phyloP scores from a whole-genome alignment of 2,888 invertebrate genomes.

The Rhyacophila evoluta region DNA sequence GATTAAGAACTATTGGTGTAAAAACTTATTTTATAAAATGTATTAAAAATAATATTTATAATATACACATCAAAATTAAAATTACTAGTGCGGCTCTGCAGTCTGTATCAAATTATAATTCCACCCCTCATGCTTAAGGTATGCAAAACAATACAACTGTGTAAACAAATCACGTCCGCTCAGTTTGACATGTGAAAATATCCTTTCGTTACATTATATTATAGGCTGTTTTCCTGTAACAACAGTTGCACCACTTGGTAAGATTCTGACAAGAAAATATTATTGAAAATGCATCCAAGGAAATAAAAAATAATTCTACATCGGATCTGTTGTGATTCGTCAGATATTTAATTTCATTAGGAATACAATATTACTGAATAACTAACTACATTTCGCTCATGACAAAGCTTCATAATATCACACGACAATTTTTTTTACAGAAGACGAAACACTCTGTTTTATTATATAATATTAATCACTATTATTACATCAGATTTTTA shows the following conservation, averaged over 20 bases:
- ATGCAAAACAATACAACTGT: background rate
- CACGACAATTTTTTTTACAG: no score
- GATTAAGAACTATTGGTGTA: no score
- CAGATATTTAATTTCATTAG: no score
- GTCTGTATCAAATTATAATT: slow-evolving; percentile 11
- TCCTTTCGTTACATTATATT: background rate
- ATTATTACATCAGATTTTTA: no score
- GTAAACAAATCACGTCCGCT: background rate
- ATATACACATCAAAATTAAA: no score
- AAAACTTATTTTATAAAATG: no score
- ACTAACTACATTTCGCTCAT: no score
- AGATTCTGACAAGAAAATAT: background rate
- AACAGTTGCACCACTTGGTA: background rate
- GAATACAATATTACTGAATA: no score
- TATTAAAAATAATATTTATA: no score
- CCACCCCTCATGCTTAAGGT: background rate
- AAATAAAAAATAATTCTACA: background rate
- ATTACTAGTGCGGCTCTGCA: background rate
- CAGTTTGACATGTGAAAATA: background rate
- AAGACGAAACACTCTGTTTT: no score
- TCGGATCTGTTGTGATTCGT: background rate
- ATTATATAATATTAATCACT: no score
- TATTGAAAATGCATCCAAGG: background rate
- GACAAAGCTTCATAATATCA: no score
- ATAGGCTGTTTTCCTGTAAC: background rate